Evolutionary conservation across 2,888 invertebrate genomes (phyloP), one percentile per base, ranked within the genome.

Genomic region (Nasonia oneida): DNA sequence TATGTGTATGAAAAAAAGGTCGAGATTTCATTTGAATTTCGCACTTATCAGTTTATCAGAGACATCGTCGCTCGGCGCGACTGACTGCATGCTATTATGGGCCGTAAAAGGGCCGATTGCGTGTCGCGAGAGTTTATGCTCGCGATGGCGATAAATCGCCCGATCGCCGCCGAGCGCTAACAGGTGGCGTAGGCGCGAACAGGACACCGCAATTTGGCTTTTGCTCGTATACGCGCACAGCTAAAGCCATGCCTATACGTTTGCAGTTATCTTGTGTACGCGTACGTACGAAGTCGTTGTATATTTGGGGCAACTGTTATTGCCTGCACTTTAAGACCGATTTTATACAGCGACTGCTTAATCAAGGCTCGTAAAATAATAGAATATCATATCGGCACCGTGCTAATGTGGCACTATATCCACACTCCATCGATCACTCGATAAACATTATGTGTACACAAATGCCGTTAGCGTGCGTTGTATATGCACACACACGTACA

Each of bases 131-230:
- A 57, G 77, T 53, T 81, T 81, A 78, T 77, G 64, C n/a, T 73
- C 81, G 37, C 77, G 79, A 74, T 85, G 78, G 85, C 81, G 84
- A 87, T 84, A 84, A 84, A 84, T 87, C 81, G 81, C 84, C 61
- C 47, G 80, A 73, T 77, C 85, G 76, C 39, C 37, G 57, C 29
- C 39, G 10, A n/a, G 42, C 1, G 80, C 80, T 83, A 85, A 88
- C 86, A 88, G 87, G 88, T 88, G 87, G 88, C 88, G 89, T 89
- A 89, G 88, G 88, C 88, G 89, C 84, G 86, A 88, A 88, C 86
- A 87, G 84, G 76, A 3, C 29, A 29, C 76, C 75, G 80, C 29
- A 14, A 33, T 33, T 85, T 76, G 78, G 81, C 67, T 79, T 37
- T 37, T 37, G 37, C 37, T 37, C 4, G 5, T 37, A 57, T 39